Conservation (phyloP, 2,113 vertebrate species). For the Psephotus haematonotus region DNA sequence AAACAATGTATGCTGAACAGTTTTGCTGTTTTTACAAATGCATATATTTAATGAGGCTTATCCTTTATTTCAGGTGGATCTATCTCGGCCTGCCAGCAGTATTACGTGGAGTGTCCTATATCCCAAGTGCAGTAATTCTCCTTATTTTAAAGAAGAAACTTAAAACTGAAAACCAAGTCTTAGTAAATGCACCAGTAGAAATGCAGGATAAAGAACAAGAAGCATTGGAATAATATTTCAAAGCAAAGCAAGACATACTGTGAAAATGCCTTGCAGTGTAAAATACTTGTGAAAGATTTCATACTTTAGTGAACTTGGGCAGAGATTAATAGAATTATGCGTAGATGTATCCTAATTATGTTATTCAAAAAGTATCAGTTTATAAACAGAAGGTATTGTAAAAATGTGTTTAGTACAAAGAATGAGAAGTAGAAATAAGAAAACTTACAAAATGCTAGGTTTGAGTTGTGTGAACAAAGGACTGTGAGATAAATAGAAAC, state of each 20-base stretch:
- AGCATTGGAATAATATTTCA: neutral
- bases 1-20: neutral
- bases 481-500: neutral
- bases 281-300: neutral
- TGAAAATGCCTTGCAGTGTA: neutral
- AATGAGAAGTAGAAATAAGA: neutral
- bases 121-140: slow-evolving; percentile 44
- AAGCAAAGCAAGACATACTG: neutral
- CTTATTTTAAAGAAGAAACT: slow-evolving; percentile 50
- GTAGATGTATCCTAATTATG: neutral
- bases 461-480: neutral
- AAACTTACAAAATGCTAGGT: neutral
- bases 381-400: neutral
- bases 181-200: slow-evolving; percentile 15
- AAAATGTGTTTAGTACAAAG: neutral
- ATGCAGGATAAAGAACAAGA: slow-evolving; percentile 23
- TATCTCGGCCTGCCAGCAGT: slow-evolving; percentile 55
- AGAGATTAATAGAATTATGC: neutral
- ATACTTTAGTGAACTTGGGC: neutral
- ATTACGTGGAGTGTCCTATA: slow-evolving; percentile 48
- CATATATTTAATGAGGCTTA: neutral
- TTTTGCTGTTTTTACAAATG: neutral
- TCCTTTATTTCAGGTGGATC: slow-evolving; percentile 57
- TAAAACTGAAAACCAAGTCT: neutral
- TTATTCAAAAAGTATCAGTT: neutral